phyloP scores from a whole-genome alignment of 1,140 invertebrate genomes.

The Melitaea cinxia region DNA sequence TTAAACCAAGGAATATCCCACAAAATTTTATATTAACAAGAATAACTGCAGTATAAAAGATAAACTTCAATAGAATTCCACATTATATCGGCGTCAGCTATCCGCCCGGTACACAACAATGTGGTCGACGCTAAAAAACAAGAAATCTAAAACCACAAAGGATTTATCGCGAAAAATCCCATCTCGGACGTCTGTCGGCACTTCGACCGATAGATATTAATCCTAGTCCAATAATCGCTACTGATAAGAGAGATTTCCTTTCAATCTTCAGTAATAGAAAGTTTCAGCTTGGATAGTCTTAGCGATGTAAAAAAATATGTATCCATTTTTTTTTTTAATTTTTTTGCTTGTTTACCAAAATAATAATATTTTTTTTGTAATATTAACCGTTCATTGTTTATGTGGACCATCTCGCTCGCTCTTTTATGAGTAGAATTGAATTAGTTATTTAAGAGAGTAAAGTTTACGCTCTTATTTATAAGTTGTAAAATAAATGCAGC shows the following conservation, averaged over 20 bases:
- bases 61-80: background rate
- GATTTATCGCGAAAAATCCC: constrained; percentile 64
- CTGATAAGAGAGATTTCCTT: constrained; percentile 72
- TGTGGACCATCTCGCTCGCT: no score
- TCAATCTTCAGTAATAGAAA: constrained; percentile 68
- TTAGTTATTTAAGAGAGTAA: no score
- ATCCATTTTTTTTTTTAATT: no score
- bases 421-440: no score
- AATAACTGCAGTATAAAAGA: background rate
- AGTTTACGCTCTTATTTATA: no score
- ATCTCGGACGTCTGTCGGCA: constrained; percentile 44
- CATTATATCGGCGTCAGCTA: constrained; percentile 13
- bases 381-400: no score
- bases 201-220: constrained; percentile 66
- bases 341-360: no score
- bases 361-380: no score
- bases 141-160: constrained; percentile 45
- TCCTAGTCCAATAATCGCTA: constrained; percentile 69
- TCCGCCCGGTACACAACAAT: constrained; percentile 37
- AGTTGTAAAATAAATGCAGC: no score
- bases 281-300: constrained; percentile 63
- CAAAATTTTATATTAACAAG: no score
- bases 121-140: constrained; percentile 40
- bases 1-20: no score
- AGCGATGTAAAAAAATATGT: constrained; percentile 52